phyloP scores from a whole-genome alignment of 1,140 invertebrate species.

The Diorhabda elongata region DNA sequence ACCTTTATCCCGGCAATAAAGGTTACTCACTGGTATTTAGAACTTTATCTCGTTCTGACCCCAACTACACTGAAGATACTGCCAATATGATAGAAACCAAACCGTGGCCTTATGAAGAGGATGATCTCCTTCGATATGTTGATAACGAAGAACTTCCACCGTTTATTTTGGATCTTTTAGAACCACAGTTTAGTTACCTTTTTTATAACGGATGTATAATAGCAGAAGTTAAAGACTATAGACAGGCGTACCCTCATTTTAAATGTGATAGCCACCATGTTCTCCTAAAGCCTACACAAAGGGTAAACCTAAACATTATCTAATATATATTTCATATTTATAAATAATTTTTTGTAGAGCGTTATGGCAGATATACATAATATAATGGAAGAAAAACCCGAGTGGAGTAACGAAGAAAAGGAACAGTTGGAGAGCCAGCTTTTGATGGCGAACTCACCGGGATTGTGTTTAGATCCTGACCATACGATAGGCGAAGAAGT shows the following conservation, averaged over 20 bases:
- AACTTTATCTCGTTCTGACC: constrained; percentile 25
- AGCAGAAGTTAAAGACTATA: constrained; percentile 84
- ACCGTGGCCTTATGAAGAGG: constrained; percentile 72
- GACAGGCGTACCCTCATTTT: constrained; percentile 66
- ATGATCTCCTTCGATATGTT: constrained; percentile 71
- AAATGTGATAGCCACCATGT: constrained; percentile 80
- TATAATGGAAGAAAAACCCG: constrained; percentile 35
- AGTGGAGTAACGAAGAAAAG: constrained; percentile 67
- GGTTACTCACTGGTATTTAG: constrained; percentile 76
- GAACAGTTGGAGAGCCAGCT: constrained; percentile 76
- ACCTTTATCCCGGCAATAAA: constrained; percentile 86
- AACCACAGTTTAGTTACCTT: constrained; percentile 71
- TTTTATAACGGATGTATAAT: constrained; percentile 92
- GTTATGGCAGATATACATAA: constrained; percentile 43
- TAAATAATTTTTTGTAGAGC: constrained; percentile 33
- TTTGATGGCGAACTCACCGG: constrained; percentile 75
- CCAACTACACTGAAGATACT: constrained; percentile 53
- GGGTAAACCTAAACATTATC: constrained; percentile 53
- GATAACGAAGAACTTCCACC: constrained; percentile 85
- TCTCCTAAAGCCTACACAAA: constrained; percentile 79
- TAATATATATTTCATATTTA: background rate
- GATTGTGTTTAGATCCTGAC: constrained; percentile 82
- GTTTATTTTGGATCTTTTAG: constrained; percentile 77
- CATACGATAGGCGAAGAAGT: constrained; percentile 71
- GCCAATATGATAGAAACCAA: constrained; percentile 63